These are phyloP conservation scores for Dicranocentrus wangi DNA, from an alignment of 2,888 invertebrate genomes.

Conservation along the genomic window DNA sequence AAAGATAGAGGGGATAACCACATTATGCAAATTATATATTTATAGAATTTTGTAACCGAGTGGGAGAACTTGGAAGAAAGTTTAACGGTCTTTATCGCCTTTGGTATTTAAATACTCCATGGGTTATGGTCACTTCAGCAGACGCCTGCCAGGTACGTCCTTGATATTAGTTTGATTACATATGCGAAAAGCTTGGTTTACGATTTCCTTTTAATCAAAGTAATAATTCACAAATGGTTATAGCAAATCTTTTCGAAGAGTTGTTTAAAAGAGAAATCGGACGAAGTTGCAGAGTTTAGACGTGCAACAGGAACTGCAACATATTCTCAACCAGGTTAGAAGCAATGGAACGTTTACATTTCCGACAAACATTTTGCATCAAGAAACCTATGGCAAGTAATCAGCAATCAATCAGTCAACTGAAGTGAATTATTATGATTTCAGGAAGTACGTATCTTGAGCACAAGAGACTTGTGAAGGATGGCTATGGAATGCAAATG, in stretches of 20 bases:
- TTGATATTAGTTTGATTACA: background rate
- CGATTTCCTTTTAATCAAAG: too few species aligned
- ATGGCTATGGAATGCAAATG: background rate
- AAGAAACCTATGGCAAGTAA: too few species aligned
- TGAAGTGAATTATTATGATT: too few species aligned
- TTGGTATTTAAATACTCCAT: conserved; percentile 1
- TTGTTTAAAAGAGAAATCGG: background rate
- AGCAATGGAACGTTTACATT: too few species aligned
- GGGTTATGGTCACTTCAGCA: conserved; percentile 7
- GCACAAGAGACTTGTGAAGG: background rate
- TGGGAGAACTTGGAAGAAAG: background rate
- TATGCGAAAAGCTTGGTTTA: too few species aligned
- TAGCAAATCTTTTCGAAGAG: background rate
- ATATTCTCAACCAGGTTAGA: background rate
- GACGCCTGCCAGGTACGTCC: background rate
- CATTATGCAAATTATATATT: too few species aligned
- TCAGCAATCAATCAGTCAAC: too few species aligned
- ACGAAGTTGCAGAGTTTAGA: background rate
- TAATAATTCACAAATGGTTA: too few species aligned
- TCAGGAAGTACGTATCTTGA: background rate
- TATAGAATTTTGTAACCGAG: background rate
- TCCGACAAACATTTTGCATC: too few species aligned
- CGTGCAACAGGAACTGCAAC: background rate
- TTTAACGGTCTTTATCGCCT: background rate
- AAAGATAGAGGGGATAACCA: too few species aligned